phyloP scores from a whole-genome alignment of 2,888 invertebrate species.

The Ptycholaimellus sp. region DNA sequence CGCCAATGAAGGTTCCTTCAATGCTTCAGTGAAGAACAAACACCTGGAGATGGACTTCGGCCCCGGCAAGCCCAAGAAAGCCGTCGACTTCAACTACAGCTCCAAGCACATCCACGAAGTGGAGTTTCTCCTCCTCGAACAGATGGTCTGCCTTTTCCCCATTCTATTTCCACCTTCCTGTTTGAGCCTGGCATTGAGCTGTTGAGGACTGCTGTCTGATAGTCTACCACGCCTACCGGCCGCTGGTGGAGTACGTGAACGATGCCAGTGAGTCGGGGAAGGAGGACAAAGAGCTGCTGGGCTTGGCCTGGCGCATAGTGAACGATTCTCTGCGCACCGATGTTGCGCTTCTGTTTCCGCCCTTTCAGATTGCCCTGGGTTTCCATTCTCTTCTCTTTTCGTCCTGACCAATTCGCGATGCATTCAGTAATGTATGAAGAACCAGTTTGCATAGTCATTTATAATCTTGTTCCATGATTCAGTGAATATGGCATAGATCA shows the following conservation, averaged over 20 bases:
- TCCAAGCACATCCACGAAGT: slow-evolving; percentile 81
- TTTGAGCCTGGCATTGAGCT: not conserved
- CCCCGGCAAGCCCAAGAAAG: too few relatives aligned
- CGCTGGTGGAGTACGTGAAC: slow-evolving; percentile 63
- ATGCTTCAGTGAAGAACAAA: slow-evolving; percentile 11
- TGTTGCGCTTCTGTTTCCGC: slow-evolving; percentile 77
- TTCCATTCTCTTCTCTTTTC: too few relatives aligned
- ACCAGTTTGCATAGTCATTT: too few relatives aligned
- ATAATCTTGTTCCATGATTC: too few relatives aligned
- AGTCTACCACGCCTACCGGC: slow-evolving; percentile 82
- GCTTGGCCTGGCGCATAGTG: slow-evolving; percentile 35
- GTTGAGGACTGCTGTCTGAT: slow-evolving; percentile 71
- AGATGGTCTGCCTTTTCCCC: slow-evolving; percentile 36
- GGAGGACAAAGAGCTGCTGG: slow-evolving; percentile 1
- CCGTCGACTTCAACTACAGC: slow-evolving; percentile 64
- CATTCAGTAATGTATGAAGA: too few relatives aligned
- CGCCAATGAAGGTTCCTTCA: not conserved
- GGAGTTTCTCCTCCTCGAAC: slow-evolving; percentile 90
- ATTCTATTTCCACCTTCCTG: not conserved
- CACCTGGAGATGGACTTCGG: too few relatives aligned
- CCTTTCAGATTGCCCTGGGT: slow-evolving; percentile 55
- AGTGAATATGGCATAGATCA: too few relatives aligned
- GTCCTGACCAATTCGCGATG: too few relatives aligned
- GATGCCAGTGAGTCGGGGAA: slow-evolving; percentile 42
- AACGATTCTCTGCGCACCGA: slow-evolving; percentile 92